phyloP scores from a whole-genome alignment of 2,797 vertebrate species.

The Emys orbicularis region DNA sequence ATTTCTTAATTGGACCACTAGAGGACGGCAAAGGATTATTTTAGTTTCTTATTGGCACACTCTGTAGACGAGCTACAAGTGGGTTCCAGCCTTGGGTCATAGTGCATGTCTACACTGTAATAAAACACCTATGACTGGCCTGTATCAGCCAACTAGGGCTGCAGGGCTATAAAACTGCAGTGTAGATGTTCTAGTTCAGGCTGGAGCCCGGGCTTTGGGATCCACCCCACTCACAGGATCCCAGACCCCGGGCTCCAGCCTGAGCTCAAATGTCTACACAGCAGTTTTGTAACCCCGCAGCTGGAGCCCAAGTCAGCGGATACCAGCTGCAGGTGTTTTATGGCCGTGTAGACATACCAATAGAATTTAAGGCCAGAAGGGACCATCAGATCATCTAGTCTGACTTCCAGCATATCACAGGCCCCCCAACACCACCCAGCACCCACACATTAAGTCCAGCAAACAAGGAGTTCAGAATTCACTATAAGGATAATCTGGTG shows the following conservation, averaged over 20 bases:
- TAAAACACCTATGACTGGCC: not conserved
- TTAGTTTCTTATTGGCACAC: not conserved
- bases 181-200: too few species aligned
- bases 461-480: not conserved
- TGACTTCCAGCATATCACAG: not conserved
- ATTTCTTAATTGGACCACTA: not conserved
- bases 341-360: not conserved
- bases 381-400: not conserved
- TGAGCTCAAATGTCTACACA: not conserved
- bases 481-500: not conserved
- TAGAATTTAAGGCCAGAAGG: not conserved
- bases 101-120: not conserved
- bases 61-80: not conserved
- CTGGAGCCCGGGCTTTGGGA: not conserved
- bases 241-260: not conserved
- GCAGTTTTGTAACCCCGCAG: not conserved
- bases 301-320: not conserved
- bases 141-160: not conserved
- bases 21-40: not conserved
- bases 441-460: not conserved
- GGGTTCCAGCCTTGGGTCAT: not conserved
- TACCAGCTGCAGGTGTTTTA: not conserved
- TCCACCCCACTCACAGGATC: not conserved
- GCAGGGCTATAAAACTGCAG: not conserved
- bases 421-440: not conserved